Percentiles rank a stretch among this genome's conserved stretches.
Conservation (phyloP, 2,113 vertebrate genomes). For the Carassius auratus region DNA sequence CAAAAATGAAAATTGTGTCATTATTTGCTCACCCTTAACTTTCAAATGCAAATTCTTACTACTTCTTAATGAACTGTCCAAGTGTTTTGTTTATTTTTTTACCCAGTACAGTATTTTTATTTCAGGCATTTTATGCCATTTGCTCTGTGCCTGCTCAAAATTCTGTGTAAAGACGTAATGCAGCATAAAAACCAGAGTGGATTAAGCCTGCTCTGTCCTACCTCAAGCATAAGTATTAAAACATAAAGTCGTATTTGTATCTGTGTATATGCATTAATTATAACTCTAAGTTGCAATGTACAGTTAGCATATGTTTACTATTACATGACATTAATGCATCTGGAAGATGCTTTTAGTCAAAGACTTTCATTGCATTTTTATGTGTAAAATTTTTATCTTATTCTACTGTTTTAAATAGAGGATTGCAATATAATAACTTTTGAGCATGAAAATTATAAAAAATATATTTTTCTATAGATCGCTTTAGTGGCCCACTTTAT, state of each 20-base stretch:
- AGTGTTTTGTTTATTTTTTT: no score
- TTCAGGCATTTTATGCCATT: no score
- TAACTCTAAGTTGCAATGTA: neutral
- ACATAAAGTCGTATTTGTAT: neutral
- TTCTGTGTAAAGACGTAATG: no score
- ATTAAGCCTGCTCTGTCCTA: no score
- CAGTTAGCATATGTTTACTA: neutral
- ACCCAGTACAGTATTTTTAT: no score
- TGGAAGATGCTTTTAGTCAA: neutral
- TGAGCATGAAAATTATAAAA: neutral
- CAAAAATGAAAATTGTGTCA: conserved; percentile 15
- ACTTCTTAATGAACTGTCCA: no score
- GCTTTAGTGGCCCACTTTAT: neutral
- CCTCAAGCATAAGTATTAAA: no score
- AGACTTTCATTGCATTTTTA: neutral
- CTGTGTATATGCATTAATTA: neutral
- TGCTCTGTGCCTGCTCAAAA: no score
- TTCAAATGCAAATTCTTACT: no score
- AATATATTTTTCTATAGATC: no score
- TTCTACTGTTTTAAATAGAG: neutral
- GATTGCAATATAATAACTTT: neutral
- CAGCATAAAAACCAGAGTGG: no score
- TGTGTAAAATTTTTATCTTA: neutral
- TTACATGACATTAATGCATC: neutral
- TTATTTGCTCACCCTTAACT: no score